Evolutionary conservation across 2,797 vertebrate genomes (phyloP).

Genomic region (Thaleichthys pacificus): DNA sequence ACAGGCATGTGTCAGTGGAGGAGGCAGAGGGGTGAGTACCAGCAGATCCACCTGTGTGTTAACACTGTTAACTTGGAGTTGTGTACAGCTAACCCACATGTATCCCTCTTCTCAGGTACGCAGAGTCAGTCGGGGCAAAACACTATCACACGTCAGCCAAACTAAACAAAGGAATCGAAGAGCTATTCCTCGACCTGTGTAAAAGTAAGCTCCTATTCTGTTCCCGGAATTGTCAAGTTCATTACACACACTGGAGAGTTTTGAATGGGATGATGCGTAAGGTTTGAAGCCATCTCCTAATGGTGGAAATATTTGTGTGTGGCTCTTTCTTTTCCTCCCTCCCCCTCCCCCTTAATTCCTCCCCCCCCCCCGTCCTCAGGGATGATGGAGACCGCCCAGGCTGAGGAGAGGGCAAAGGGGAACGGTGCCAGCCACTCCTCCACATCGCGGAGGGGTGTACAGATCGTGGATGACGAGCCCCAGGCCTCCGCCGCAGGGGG

Average conservation of each 20-base stretch:
- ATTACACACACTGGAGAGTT: neutral
- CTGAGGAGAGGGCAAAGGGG: constrained; percentile 91
- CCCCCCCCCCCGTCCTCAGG: constrained; percentile 65
- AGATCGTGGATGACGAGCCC: constrained; percentile 95
- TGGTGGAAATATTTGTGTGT: neutral
- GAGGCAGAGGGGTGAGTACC: constrained; percentile 88
- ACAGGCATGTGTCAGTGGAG: constrained; percentile 92
- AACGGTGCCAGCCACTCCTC: constrained; percentile 87
- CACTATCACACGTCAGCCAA: constrained; percentile 98
- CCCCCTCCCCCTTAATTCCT: too few species aligned
- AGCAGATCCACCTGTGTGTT: neutral
- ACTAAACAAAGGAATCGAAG: constrained; percentile 98
- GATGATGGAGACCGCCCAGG: constrained; percentile 96
- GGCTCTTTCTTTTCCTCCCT: neutral
- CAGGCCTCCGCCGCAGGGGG: constrained; percentile 82
- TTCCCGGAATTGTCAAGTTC: too few species aligned
- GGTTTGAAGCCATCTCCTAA: too few species aligned
- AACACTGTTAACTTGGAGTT: too few species aligned
- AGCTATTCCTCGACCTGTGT: constrained; percentile 97
- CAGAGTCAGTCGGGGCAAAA: constrained; percentile 95
- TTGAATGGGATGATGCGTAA: neutral
- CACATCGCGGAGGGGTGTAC: constrained; percentile 85
- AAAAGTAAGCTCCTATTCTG: constrained; percentile 81
- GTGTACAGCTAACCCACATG: neutral
- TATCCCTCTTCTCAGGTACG: constrained; percentile 76